Conservation (phyloP, 2,797 vertebrate genomes). For the Lutjanus argentimaculatus region DNA sequence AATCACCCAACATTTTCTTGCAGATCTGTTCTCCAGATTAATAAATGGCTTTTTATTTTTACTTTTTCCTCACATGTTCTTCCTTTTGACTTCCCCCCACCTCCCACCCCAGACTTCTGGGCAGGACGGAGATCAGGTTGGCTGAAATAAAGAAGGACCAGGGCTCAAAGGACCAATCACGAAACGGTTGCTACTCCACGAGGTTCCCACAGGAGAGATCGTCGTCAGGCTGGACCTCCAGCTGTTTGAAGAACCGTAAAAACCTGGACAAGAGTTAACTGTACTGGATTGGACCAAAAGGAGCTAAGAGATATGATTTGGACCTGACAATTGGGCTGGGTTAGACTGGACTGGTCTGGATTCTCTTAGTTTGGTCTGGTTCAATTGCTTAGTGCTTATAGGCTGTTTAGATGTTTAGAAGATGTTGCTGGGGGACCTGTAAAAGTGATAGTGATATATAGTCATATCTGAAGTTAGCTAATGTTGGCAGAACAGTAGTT, state of each 20-base stretch:
- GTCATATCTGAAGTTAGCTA: no score
- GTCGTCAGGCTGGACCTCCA: slow-evolving; percentile 98
- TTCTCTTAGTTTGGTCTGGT: not conserved
- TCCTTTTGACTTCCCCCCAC: slow-evolving; percentile 53
- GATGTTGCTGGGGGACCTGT: no score
- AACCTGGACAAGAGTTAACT: slow-evolving; percentile 12
- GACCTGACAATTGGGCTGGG: slow-evolving; percentile 6
- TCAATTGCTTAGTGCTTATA: not conserved
- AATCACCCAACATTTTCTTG: not conserved
- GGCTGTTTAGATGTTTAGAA: not conserved
- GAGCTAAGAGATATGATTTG: slow-evolving; percentile 76
- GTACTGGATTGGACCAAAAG: slow-evolving; percentile 21
- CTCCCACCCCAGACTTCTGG: slow-evolving; percentile 91
- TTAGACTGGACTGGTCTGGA: slow-evolving; percentile 24
- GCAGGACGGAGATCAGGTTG: slow-evolving; percentile 97
- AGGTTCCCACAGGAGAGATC: slow-evolving; percentile 98
- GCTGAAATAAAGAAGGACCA: slow-evolving; percentile 99
- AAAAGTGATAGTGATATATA: no score
- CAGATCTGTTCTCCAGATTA: not conserved
- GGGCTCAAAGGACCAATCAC: slow-evolving; percentile 98
- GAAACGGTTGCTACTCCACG: slow-evolving; percentile 96
- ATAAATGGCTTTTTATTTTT: not conserved
- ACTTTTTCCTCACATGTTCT: not conserved
- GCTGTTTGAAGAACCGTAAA: slow-evolving; percentile 94
- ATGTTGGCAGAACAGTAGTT: no score